phyloP scores from a whole-genome alignment of 2,888 invertebrate genomes.

The Drosophila neoperkinsi region DNA sequence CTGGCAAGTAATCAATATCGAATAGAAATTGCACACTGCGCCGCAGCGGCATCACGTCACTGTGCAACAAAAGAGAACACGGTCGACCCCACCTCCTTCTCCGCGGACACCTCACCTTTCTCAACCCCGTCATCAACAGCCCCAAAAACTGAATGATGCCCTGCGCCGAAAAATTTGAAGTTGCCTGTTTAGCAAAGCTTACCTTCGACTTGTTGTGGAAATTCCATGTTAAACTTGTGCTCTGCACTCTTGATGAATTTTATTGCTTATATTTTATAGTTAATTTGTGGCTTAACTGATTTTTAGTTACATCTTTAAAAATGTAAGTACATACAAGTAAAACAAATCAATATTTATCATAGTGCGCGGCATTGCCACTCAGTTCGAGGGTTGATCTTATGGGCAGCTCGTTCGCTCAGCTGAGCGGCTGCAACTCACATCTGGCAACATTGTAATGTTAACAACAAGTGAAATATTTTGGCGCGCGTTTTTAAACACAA shows the following conservation, averaged over 20 bases:
- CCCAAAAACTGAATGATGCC: constrained; percentile 17
- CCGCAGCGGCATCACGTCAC: constrained; percentile 77
- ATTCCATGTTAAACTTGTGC: constrained; percentile 74
- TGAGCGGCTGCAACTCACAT: constrained; percentile 5
- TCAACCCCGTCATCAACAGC: constrained; percentile 10
- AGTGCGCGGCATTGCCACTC: constrained; percentile 32
- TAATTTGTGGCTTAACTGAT: constrained; percentile 5
- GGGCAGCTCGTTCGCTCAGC: constrained; percentile 41
- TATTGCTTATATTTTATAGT: constrained; percentile 1
- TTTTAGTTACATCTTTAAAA: constrained; percentile 52
- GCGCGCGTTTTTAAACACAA: constrained; percentile 19
- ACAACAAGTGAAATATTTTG: constrained; percentile 40
- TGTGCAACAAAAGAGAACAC: constrained; percentile 56
- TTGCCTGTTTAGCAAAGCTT: constrained; percentile 31
- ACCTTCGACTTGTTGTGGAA: constrained; percentile 84
- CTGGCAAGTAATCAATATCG: constrained; percentile 76
- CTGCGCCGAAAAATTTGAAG: constrained; percentile 17
- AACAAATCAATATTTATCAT: constrained; percentile 62
- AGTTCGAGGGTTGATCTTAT: background rate
- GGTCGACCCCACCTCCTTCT: constrained; percentile 19
- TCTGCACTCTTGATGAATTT: constrained; percentile 17
- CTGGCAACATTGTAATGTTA: constrained; percentile 36
- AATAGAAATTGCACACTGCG: constrained; percentile 72
- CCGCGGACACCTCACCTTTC: background rate
- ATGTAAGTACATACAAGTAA: constrained; percentile 49